These are phyloP conservation scores for Sepioteuthis lessoniana DNA, from an alignment of 2,888 invertebrate species.

Conservation along the genomic window DNA sequence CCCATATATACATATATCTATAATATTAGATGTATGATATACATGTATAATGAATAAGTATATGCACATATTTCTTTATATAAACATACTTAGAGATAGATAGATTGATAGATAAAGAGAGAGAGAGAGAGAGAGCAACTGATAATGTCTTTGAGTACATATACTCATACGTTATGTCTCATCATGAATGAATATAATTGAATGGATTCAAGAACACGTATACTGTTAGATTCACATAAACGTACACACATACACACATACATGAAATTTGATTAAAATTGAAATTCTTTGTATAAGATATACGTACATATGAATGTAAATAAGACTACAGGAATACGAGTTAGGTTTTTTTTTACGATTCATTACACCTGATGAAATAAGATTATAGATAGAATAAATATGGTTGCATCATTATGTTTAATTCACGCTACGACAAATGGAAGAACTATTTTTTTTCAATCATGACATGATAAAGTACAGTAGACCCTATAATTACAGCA, in stretches of 20 bases:
- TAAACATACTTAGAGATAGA: neutral
- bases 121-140: too few species aligned
- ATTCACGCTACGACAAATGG: too few species aligned
- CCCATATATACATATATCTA: neutral
- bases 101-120: too few species aligned
- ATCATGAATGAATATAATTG: too few species aligned
- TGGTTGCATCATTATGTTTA: neutral
- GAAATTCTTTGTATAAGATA: neutral
- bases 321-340: neutral
- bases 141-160: too few species aligned
- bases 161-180: too few species aligned
- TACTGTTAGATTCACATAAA: too few species aligned
- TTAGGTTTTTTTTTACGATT: neutral
- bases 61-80: too few species aligned
- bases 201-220: too few species aligned
- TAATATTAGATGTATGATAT: neutral
- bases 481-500: neutral
- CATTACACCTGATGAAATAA: neutral
- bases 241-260: neutral
- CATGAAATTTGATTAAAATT: neutral
- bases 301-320: neutral
- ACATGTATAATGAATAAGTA: too few species aligned
- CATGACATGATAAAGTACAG: neutral
- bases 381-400: neutral
- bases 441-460: too few species aligned